A percentile compares a stretch with the other conserved stretches of the same genome.
Conservation (phyloP, 2,888 invertebrate genomes). For the Liposcelis brunnea region DNA sequence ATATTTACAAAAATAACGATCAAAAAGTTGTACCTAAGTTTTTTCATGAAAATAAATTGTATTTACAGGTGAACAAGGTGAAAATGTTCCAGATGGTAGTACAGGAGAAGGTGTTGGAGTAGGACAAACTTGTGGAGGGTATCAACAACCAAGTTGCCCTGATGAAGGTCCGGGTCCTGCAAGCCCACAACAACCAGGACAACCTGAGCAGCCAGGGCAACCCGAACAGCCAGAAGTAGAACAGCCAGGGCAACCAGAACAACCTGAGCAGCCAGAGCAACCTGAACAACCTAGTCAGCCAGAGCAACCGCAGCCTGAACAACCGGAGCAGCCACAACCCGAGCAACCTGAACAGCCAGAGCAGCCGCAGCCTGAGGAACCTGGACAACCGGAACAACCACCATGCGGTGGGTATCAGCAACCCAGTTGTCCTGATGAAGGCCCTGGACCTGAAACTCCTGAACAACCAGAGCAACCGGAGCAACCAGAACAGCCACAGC, state of each 20-base stretch:
- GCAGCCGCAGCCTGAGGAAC: slow-evolving; percentile 15
- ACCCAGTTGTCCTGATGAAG: slow-evolving; percentile 15
- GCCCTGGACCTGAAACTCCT: slow-evolving; percentile 16
- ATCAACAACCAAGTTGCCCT: slow-evolving; percentile 15
- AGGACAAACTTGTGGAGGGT: slow-evolving; percentile 20
- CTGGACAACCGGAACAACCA: slow-evolving; percentile 15
- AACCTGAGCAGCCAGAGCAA: slow-evolving; percentile 14
- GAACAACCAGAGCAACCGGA: slow-evolving; percentile 21
- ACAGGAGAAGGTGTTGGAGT: not conserved
- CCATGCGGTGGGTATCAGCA: slow-evolving; percentile 21
- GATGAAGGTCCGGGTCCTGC: slow-evolving; percentile 17
- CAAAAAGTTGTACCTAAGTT: too few relatives aligned
- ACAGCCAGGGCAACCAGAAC: slow-evolving; percentile 16
- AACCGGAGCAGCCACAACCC: slow-evolving; percentile 13
- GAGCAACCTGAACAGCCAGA: slow-evolving; percentile 20
- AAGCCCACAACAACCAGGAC: slow-evolving; percentile 21
- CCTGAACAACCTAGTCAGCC: slow-evolving; percentile 22
- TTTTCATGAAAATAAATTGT: not conserved
- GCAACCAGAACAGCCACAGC: slow-evolving; percentile 19
- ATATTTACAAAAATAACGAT: too few relatives aligned
- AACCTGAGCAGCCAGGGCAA: slow-evolving; percentile 23
- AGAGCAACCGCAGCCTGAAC: slow-evolving; percentile 17
- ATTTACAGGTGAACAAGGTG: not conserved
- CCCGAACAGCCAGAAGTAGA: slow-evolving; percentile 23
- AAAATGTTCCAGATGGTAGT: not conserved